Conservation (phyloP, 2,113 vertebrate genomes). For the Talpa occidentalis region DNA sequence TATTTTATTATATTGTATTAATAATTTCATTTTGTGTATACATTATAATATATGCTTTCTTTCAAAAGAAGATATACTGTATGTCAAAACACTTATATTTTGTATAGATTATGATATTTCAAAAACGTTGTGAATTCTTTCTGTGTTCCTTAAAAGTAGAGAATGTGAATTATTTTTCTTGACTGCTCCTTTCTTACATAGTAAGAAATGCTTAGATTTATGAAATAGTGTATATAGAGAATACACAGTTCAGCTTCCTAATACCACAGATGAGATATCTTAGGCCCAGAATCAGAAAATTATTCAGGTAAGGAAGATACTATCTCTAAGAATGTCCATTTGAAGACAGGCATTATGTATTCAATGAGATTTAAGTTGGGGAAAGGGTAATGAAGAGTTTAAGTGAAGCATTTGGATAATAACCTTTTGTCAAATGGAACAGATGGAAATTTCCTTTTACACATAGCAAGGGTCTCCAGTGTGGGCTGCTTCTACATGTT, state of each 20-base stretch:
- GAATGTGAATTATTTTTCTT: neutral
- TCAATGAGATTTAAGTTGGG: neutral
- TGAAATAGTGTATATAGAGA: neutral
- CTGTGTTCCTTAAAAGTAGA: neutral
- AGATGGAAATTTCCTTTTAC: neutral
- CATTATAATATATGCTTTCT: too few relatives aligned
- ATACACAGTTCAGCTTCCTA: neutral
- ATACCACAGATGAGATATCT: conserved; percentile 26
- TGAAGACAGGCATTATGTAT: neutral
- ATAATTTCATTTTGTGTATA: too few relatives aligned
- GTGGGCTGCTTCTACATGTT: neutral
- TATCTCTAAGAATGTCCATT: neutral
- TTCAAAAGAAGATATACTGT: neutral
- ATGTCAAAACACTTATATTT: neutral
- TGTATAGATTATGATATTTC: neutral
- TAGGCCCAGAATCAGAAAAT: neutral
- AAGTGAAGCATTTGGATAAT: neutral
- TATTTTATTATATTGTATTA: too few relatives aligned
- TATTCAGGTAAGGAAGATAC: neutral
- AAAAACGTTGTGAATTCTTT: conserved; percentile 15
- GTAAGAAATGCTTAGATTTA: conserved; percentile 22
- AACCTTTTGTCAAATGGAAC: neutral
- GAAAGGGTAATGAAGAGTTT: neutral
- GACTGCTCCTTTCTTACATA: neutral
- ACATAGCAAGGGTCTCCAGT: neutral